Evolutionary conservation across 2,797 vertebrate species (phyloP), one percentile per base, ranked within the genome.

Genomic region (Anniella stebbinsi): DNA sequence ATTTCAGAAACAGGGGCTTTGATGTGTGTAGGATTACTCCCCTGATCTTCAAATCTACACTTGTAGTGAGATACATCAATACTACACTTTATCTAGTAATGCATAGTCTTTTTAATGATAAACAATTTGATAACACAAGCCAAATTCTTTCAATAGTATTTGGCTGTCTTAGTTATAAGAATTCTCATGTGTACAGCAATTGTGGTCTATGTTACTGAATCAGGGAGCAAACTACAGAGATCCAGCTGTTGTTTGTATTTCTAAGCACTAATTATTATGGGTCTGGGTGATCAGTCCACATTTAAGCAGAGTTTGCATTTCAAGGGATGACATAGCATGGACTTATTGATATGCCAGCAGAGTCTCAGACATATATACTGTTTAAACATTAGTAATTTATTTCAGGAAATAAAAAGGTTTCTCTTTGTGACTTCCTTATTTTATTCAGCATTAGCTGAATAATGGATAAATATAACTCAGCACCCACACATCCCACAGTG

Each of bases 81-180:
- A 0, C 0, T 0, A 5, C n/a, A 83, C 66, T 48, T 38, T 12
- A 0, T 54, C 36, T n/a, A 88, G 33, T 36, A 9, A 17, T 13
- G 0, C 17, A 2, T 1, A 36, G 33, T 60, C 41, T 78, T 83
- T 70, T 41, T 86, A 60, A 36, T 54, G 1, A 51, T 81, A 3
- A 0, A 0, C 36, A 18, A 15, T 0, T 0, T 60, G 51, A 70
- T n/a, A 67, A 9, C 66, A 1, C 33, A 0, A 77, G 7, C 0
- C 15, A n/a, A 30, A 12, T 72, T 45, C 36, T 33, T 77, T 8
- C 7, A 1, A 2, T 41, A 51, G 1, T n/a, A n/a, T n/a, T 45
- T 80, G 48, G 2, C 12, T 36, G 69, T 54, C 12, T 21, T 78
- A 0, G 8, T 76, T 38, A 78, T 36, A 80, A 21, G 21, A 7